phyloP scores from a whole-genome alignment of 2,113 vertebrate species.

The Pleuronectes platessa region DNA sequence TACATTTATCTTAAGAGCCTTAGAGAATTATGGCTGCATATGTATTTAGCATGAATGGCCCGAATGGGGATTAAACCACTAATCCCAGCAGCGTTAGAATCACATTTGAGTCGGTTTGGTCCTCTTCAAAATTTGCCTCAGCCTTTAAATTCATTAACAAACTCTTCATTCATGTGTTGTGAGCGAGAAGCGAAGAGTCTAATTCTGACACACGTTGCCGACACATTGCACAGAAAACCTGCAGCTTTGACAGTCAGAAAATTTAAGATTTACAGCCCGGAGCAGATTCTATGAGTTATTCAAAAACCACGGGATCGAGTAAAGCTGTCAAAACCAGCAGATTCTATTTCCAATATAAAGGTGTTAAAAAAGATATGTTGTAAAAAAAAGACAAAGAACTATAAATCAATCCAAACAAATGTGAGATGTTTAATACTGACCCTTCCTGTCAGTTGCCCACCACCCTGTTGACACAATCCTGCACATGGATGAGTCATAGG shows the following conservation, averaged over 20 bases:
- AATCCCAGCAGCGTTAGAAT: background rate
- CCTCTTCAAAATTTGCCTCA: background rate
- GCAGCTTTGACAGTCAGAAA: background rate
- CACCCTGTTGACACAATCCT: slow-evolving; percentile 42
- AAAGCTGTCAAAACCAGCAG: background rate
- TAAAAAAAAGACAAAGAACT: background rate
- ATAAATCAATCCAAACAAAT: background rate
- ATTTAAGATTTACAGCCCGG: background rate
- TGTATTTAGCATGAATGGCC: slow-evolving; percentile 1
- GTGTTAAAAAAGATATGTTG: too few relatives aligned
- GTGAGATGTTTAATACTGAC: background rate
- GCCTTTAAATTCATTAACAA: background rate
- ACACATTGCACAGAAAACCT: background rate
- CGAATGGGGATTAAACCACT: background rate
- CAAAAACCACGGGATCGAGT: background rate
- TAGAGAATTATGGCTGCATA: background rate
- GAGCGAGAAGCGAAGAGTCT: background rate
- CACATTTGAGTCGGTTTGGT: background rate
- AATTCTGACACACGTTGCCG: background rate
- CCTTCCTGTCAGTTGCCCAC: slow-evolving; percentile 26
- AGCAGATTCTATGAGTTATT: background rate
- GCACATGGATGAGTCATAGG: slow-evolving; percentile 67
- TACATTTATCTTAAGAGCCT: slow-evolving; percentile 4
- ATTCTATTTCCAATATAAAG: too few relatives aligned
- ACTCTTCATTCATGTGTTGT: background rate